These are phyloP conservation scores for Heliconius hortense DNA, from an alignment of 2,888 invertebrate genomes.

Conservation along the genomic window DNA sequence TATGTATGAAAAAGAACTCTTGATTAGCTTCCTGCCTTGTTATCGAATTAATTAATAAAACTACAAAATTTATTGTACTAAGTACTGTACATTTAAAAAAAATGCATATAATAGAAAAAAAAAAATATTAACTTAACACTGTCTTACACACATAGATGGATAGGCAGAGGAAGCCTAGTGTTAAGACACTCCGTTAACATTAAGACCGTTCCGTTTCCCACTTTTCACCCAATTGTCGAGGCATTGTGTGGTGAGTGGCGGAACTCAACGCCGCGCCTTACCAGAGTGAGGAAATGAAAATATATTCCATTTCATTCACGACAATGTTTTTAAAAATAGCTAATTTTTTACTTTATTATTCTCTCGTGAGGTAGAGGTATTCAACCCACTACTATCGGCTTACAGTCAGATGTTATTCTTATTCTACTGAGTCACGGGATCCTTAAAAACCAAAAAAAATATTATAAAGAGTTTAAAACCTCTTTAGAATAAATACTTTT, in stretches of 20 bases:
- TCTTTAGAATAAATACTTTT: no score
- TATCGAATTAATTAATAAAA: neutral
- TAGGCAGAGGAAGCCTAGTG: neutral
- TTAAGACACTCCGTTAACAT: neutral
- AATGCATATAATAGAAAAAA: neutral
- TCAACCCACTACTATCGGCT: neutral
- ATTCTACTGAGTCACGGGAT: neutral
- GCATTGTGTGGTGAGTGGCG: neutral
- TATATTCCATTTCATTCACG: neutral
- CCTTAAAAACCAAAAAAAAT: neutral
- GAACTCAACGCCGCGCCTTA: neutral
- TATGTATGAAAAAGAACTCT: neutral
- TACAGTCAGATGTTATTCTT: neutral
- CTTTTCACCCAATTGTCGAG: neutral
- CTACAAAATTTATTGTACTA: neutral
- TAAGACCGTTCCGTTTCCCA: neutral
- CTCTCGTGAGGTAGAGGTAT: no score
- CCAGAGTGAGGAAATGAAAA: neutral
- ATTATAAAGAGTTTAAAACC: neutral
- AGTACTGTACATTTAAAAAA: neutral
- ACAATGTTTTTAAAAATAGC: no score
- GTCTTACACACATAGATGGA: neutral
- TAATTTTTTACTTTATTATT: no score
- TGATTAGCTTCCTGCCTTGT: slow-evolving; percentile 1
- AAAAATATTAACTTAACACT: neutral